phyloP scores from a whole-genome alignment of 64 coral and sea anemone genomes.

The Montipora sp. region DNA sequence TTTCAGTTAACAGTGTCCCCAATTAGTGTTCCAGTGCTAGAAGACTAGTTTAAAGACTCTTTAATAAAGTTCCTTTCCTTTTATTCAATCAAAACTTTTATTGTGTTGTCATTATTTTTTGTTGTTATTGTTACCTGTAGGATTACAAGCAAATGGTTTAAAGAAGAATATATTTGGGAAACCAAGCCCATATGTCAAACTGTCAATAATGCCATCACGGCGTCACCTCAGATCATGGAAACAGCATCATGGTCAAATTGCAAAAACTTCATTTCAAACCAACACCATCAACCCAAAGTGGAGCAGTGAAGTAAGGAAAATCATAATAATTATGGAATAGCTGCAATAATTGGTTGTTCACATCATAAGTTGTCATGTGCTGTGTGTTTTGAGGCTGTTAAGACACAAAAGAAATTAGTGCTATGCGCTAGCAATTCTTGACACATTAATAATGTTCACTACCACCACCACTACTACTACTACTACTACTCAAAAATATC shows the following conservation, averaged over 20 bases:
- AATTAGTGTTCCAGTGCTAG: too few relatives aligned
- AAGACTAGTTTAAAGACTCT: too few relatives aligned
- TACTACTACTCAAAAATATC: too few relatives aligned
- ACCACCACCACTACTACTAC: too few relatives aligned
- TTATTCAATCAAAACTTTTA: neutral
- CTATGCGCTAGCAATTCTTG: too few relatives aligned
- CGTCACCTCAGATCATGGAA: constrained; percentile 92
- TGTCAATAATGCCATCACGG: constrained; percentile 85
- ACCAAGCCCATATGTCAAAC: constrained; percentile 95
- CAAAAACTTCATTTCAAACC: constrained; percentile 87
- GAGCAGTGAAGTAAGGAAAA: constrained; percentile 83
- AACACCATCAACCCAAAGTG: constrained; percentile 91
- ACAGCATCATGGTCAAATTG: constrained; percentile 97
- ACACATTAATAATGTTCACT: too few relatives aligned
- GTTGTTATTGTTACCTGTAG: neutral
- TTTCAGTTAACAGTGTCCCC: too few relatives aligned
- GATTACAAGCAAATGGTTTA: constrained; percentile 82
- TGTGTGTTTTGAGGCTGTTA: too few relatives aligned
- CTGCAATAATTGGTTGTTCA: neutral
- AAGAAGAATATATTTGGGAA: constrained; percentile 97
- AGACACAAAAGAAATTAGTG: too few relatives aligned
- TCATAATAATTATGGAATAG: neutral
- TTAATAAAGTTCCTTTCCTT: neutral
- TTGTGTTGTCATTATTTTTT: neutral
- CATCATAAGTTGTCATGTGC: neutral